Evolutionary conservation across 2,113 vertebrate species (phyloP).

Genomic region (human): DNA sequence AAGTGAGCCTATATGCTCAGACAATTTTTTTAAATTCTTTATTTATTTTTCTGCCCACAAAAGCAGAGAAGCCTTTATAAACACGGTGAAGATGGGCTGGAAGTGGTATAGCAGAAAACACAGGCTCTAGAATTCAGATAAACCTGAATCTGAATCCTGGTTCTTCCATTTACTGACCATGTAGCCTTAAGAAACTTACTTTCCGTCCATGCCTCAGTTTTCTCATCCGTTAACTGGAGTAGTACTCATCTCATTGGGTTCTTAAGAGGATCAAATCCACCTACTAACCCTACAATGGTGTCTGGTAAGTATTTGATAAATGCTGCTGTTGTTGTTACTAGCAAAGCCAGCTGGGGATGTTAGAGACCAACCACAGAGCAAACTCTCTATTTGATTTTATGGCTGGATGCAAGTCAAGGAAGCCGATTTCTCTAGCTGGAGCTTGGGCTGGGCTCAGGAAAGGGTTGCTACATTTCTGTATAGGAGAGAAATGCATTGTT

Average conservation of each 20-base stretch:
- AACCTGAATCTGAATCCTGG: not conserved
- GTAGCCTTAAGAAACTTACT: not conserved
- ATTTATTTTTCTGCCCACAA: not conserved
- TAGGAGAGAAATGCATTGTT: not conserved
- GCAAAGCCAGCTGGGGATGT: not conserved
- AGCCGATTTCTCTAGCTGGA: not conserved
- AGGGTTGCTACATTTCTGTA: not conserved
- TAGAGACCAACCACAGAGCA: not conserved
- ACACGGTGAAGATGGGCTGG: not conserved
- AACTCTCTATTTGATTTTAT: not conserved
- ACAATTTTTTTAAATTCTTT: not conserved
- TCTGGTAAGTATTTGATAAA: not conserved
- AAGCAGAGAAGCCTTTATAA: not conserved
- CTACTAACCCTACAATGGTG: accelerated
- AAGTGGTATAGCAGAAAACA: not conserved
- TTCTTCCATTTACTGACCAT: not conserved
- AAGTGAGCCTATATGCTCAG: not conserved
- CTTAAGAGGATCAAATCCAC: not conserved
- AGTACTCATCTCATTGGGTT: not conserved
- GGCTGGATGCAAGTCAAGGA: not conserved
- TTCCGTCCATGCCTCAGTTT: not conserved
- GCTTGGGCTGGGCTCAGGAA: not conserved
- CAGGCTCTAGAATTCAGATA: not conserved
- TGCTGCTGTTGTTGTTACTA: not conserved
- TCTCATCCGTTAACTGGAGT: not conserved